A percentile compares a stretch with the other conserved stretches of the same genome.
These are phyloP conservation scores for Mycogona germanica DNA, from an alignment of 2,888 invertebrate genomes.

Conservation along the genomic window DNA sequence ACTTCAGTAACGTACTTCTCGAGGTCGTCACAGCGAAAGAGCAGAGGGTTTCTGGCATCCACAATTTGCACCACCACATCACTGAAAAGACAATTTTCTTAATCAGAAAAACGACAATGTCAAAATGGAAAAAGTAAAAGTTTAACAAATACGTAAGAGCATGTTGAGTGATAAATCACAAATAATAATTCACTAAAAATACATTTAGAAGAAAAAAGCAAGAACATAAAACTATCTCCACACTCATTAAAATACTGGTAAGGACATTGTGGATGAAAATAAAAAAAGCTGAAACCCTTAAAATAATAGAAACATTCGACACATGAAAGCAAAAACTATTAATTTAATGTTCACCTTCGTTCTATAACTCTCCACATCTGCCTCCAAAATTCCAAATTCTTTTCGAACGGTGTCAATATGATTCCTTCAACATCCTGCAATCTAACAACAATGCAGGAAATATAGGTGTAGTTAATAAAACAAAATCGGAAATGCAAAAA, in stretches of 20 bases:
- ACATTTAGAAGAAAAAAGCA: too few relatives aligned
- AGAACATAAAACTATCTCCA: slow-evolving; percentile 3
- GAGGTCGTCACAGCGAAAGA: slow-evolving; percentile 86
- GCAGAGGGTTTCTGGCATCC: slow-evolving; percentile 88
- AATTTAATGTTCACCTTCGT: slow-evolving; percentile 45
- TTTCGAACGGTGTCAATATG: slow-evolving; percentile 89
- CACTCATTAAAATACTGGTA: not conserved
- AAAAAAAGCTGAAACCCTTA: not conserved
- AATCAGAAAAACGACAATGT: not conserved
- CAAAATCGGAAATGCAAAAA: not conserved
- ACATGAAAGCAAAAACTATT: too few relatives aligned
- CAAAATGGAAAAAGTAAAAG: slow-evolving; percentile 3
- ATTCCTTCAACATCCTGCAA: slow-evolving; percentile 67
- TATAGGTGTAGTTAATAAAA: not conserved
- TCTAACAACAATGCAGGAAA: slow-evolving; percentile 9
- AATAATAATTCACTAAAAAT: too few relatives aligned
- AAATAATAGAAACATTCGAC: not conserved
- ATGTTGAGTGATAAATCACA: too few relatives aligned
- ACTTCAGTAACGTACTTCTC: slow-evolving; percentile 74
- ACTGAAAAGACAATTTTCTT: slow-evolving; percentile 42
- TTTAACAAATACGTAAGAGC: too few relatives aligned
- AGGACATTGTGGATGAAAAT: not conserved
- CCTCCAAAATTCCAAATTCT: slow-evolving; percentile 95
- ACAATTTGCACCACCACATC: slow-evolving; percentile 88
- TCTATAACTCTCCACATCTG: slow-evolving; percentile 99